phyloP scores from a whole-genome alignment of 2,113 vertebrate species.

The Crotalus horridus region DNA sequence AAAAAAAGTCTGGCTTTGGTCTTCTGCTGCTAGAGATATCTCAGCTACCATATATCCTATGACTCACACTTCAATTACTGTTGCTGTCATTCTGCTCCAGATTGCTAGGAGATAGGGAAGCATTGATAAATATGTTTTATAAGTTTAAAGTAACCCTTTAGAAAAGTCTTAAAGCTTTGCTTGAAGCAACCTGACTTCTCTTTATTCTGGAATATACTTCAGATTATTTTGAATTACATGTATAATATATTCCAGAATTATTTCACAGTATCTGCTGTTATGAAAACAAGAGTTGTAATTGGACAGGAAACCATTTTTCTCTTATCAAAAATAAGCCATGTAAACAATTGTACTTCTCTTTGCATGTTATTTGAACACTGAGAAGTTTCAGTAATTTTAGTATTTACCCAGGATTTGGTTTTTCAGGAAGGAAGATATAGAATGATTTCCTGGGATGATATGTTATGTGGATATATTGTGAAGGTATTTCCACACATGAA shows the following conservation, averaged over 20 bases:
- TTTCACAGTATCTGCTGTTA: not conserved
- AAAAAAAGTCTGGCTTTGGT: slow-evolving; percentile 36
- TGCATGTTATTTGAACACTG: not conserved
- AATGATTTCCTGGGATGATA: not conserved
- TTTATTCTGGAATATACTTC: slow-evolving; percentile 30
- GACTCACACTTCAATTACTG: slow-evolving; percentile 62
- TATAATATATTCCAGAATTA: slow-evolving; percentile 34
- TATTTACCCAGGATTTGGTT: not conserved
- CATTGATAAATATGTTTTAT: slow-evolving; percentile 49
- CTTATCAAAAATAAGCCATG: slow-evolving; percentile 39
- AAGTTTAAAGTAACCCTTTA: slow-evolving; percentile 57
- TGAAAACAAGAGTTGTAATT: slow-evolving; percentile 48
- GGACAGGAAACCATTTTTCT: slow-evolving; percentile 31
- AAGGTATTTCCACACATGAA: not conserved
- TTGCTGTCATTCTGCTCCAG: slow-evolving; percentile 59
- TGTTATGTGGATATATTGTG: not conserved
- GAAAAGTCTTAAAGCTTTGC: slow-evolving; percentile 47
- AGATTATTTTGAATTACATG: slow-evolving; percentile 52
- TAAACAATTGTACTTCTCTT: slow-evolving; percentile 27
- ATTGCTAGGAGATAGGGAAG: slow-evolving; percentile 58
- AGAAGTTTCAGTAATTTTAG: not conserved
- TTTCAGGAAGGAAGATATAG: not conserved
- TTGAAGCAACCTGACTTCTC: slow-evolving; percentile 37
- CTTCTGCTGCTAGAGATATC: slow-evolving; percentile 26
- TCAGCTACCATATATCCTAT: slow-evolving; percentile 51